Conservation (phyloP, 2,888 invertebrate species). For the Caenorhabditis parvicauda region DNA sequence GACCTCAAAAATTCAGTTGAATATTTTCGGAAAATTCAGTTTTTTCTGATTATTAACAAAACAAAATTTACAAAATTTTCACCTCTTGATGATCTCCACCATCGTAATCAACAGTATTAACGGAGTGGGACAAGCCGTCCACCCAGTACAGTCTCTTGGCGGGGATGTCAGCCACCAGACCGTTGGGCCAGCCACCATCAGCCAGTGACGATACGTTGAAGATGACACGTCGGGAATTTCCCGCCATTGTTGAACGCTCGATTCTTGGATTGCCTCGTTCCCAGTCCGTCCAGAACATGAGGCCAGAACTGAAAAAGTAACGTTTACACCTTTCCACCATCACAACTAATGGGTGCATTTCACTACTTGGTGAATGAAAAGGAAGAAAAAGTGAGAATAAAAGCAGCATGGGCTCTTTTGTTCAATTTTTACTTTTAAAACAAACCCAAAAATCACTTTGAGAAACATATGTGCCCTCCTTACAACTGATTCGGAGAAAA, state of each 20-base stretch:
- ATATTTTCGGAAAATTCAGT: no score
- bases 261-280: slow-evolving; percentile 74
- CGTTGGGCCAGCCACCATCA: slow-evolving; percentile 68
- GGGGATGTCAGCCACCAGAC: slow-evolving; percentile 77
- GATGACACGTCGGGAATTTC: slow-evolving; percentile 70
- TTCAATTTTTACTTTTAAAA: no score
- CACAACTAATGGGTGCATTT: not conserved
- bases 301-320: slow-evolving; percentile 16
- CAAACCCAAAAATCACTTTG: no score
- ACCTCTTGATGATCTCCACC: slow-evolving; percentile 75
- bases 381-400: not conserved
- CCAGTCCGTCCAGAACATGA: slow-evolving; percentile 87
- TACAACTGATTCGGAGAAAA: no score
- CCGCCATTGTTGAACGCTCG: slow-evolving; percentile 79
- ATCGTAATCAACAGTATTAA: slow-evolving; percentile 79
- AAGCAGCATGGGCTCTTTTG: no score
- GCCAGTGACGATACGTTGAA: slow-evolving; percentile 67
- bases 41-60: no score
- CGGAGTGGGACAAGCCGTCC: slow-evolving; percentile 73
- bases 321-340: not conserved
- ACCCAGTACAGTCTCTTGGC: slow-evolving; percentile 68
- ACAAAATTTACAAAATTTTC: no score
- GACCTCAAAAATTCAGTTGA: no score
- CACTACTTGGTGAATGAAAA: not conserved
- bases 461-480: no score